Evolutionary conservation across 2,888 invertebrate genomes (phyloP).

Genomic region (Leptinotarsa haldemani): DNA sequence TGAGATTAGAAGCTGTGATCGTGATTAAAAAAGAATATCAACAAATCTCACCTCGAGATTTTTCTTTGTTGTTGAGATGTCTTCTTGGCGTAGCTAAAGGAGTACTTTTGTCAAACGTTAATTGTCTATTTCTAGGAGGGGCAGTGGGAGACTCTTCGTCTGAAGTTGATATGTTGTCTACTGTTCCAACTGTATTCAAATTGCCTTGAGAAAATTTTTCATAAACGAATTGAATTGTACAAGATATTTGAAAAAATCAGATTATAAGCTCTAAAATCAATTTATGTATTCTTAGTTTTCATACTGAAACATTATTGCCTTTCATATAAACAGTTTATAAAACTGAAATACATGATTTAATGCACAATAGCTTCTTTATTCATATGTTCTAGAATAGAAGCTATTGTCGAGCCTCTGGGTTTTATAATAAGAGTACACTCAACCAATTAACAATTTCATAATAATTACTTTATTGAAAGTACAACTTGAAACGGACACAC

Average conservation of each 20-base stretch:
- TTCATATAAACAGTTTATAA: too few species aligned
- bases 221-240: too few species aligned
- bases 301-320: background rate
- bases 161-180: conserved; percentile 85
- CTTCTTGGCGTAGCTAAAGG: conserved; percentile 52
- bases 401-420: too few species aligned
- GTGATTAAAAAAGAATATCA: background rate
- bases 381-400: too few species aligned
- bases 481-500: too few species aligned
- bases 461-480: too few species aligned
- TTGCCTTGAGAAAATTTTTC: conserved; percentile 67
- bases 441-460: too few species aligned
- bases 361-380: too few species aligned
- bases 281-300: background rate
- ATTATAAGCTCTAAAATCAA: too few species aligned
- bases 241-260: too few species aligned
- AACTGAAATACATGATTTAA: too few species aligned
- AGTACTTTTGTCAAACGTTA: conserved; percentile 63
- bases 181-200: conserved; percentile 75
- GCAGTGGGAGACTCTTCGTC: conserved; percentile 72
- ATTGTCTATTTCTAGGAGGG: conserved; percentile 72
- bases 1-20: background rate
- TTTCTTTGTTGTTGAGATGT: conserved; percentile 58
- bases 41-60: conserved; percentile 53
- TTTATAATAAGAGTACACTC: too few species aligned